phyloP scores from a whole-genome alignment of 2,888 invertebrate genomes.

The Leptinotarsa rubiginosa region DNA sequence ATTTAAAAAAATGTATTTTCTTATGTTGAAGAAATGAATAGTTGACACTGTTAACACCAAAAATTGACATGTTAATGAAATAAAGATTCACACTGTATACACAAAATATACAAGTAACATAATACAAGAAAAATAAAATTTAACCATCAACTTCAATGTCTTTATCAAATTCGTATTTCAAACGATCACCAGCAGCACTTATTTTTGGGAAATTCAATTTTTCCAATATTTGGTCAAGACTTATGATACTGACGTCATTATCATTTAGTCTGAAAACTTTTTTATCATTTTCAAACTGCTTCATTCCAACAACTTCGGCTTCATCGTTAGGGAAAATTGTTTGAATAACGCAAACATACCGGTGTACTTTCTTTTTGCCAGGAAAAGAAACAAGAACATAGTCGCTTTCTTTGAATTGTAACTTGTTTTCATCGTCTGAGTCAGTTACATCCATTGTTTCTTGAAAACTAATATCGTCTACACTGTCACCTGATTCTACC shows the following conservation, averaged over 20 bases:
- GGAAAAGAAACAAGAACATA: slow-evolving; percentile 18
- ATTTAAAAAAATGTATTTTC: background rate
- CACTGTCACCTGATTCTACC: no score
- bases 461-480: slow-evolving; percentile 9
- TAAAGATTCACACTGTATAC: slow-evolving; percentile 1
- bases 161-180: slow-evolving; percentile 16
- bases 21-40: slow-evolving; percentile 2
- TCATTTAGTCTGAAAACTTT: slow-evolving; percentile 11
- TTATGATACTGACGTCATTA: slow-evolving; percentile 7
- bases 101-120: slow-evolving; percentile 11
- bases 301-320: slow-evolving; percentile 5
- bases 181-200: slow-evolving; percentile 13
- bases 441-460: slow-evolving; percentile 15
- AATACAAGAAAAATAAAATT: slow-evolving; percentile 12
- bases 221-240: slow-evolving; percentile 16
- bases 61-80: background rate
- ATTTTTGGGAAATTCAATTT: slow-evolving; percentile 11
- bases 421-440: slow-evolving; percentile 11
- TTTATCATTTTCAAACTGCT: slow-evolving; percentile 17
- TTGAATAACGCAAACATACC: slow-evolving; percentile 9
- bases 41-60: slow-evolving; percentile 7
- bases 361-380: slow-evolving; percentile 12
- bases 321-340: background rate
- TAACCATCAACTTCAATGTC: slow-evolving; percentile 12
- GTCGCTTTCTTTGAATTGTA: slow-evolving; percentile 12